These are phyloP conservation scores for Philypnodon macrostomus DNA, from an alignment of 2,797 vertebrate genomes.

Conservation along the genomic window DNA sequence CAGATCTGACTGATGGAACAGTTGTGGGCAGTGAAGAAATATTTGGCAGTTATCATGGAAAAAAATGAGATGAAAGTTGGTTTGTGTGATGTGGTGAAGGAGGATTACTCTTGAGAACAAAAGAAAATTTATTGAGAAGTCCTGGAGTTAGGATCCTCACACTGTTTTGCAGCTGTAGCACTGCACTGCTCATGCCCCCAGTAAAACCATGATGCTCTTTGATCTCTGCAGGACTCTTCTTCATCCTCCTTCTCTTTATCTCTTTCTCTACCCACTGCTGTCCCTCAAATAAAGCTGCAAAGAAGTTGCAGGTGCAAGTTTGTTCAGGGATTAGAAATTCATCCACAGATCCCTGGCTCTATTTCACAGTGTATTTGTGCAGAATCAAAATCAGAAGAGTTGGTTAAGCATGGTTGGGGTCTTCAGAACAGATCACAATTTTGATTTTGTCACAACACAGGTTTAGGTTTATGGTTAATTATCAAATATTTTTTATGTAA, in stretches of 20 bases:
- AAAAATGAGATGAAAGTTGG: conserved; percentile 16
- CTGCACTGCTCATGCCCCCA: conserved; percentile 24
- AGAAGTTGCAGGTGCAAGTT: conserved; percentile 18
- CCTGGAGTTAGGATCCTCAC: conserved; percentile 5
- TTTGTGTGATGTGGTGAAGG: conserved; percentile 9
- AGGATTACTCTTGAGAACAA: conserved; percentile 13
- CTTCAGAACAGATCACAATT: too few species aligned
- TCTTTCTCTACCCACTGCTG: not conserved
- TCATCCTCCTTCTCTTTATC: conserved; percentile 19
- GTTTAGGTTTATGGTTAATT: too few species aligned
- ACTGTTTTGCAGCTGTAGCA: not conserved
- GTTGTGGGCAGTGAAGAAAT: conserved; percentile 12
- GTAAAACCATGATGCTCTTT: conserved; percentile 32
- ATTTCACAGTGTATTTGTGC: not conserved
- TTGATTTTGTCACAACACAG: too few species aligned
- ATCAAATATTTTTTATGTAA: too few species aligned
- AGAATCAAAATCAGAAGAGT: not conserved
- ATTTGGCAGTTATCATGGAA: conserved; percentile 19
- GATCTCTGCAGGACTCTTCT: conserved; percentile 25
- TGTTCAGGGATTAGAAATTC: conserved; percentile 20
- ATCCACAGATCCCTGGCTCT: conserved; percentile 1
- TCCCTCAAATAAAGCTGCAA: not conserved
- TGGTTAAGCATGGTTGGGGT: too few species aligned
- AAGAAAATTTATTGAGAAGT: conserved; percentile 19
- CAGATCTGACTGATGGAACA: conserved; percentile 51